A percentile compares a stretch with the other conserved stretches of the same genome.
Evolutionary conservation across 1,140 invertebrate species (phyloP).

Genomic region (Ostrea denselamellosa): DNA sequence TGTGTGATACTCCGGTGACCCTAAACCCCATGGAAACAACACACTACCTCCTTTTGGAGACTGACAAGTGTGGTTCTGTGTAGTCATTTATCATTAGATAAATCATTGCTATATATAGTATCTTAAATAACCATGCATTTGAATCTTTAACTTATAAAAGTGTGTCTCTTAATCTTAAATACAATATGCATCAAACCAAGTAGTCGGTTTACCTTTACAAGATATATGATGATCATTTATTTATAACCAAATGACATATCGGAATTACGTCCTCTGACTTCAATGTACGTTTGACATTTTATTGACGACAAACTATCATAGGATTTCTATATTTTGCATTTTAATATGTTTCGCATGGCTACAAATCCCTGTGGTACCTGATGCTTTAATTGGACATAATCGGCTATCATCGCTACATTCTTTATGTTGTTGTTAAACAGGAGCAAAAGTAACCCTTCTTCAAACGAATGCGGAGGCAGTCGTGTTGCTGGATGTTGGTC

Average conservation of each 20-base stretch:
- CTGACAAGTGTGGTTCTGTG: too few relatives aligned
- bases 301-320: not conserved
- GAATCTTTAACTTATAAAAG: too few relatives aligned
- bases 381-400: constrained; percentile 30
- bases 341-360: constrained; percentile 24
- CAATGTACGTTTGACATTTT: constrained; percentile 18
- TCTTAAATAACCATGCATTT: too few relatives aligned
- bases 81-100: too few relatives aligned
- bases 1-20: too few relatives aligned
- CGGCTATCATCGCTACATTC: constrained; percentile 27
- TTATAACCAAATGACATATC: constrained; percentile 21
- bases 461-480: constrained; percentile 24
- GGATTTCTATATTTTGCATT: constrained; percentile 28
- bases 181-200: not conserved
- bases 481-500: not conserved
- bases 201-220: constrained; percentile 6
- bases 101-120: too few relatives aligned
- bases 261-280: constrained; percentile 23
- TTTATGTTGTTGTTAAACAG: constrained; percentile 5
- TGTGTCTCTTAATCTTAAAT: not conserved
- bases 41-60: too few relatives aligned
- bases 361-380: constrained; percentile 1
- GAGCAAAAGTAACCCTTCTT: constrained; percentile 31
- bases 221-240: not conserved
- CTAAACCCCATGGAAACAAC: too few relatives aligned